Percentiles rank a stretch among this genome's conserved stretches.
Evolutionary conservation across 2,888 invertebrate genomes (phyloP).

Genomic region (Ophioninae sp.): DNA sequence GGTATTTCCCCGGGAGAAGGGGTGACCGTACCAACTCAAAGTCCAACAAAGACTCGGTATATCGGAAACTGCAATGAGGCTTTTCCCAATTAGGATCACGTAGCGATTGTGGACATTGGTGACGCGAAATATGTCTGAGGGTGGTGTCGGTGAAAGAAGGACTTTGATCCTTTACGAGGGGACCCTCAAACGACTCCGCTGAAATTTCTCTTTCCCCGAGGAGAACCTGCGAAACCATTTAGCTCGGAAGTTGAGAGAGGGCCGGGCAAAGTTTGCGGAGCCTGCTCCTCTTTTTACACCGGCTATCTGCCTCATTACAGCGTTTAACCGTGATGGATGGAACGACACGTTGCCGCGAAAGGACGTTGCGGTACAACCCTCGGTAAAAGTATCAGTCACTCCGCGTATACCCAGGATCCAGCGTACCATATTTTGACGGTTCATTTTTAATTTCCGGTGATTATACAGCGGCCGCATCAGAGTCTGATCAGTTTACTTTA

Average conservation of each 20-base stretch:
- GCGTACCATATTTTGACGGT: no score
- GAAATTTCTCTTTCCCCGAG: conserved; percentile 9
- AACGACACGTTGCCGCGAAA: background rate
- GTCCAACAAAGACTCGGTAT: background rate
- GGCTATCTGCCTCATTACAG: conserved; percentile 23
- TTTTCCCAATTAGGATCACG: background rate
- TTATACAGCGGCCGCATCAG: no score
- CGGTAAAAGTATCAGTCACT: no score
- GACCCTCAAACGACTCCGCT: background rate
- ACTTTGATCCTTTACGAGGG: background rate
- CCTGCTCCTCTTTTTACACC: conserved; percentile 27
- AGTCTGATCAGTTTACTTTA: no score
- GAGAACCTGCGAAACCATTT: conserved; percentile 9
- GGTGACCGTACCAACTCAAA: background rate
- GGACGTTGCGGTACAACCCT: conserved; percentile 17
- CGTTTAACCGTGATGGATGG: conserved; percentile 9
- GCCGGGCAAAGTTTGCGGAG: conserved; percentile 43
- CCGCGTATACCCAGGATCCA: no score
- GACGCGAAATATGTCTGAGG: background rate
- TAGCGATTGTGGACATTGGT: background rate
- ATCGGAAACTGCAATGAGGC: background rate
- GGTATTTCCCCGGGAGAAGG: background rate
- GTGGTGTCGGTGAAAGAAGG: background rate
- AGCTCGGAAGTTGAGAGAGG: conserved; percentile 19
- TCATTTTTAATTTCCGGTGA: no score